A percentile compares a stretch with the other conserved stretches of the same genome.
These are phyloP conservation scores for Sparidentex hasta DNA, from an alignment of 2,797 vertebrate genomes.

Conservation along the genomic window DNA sequence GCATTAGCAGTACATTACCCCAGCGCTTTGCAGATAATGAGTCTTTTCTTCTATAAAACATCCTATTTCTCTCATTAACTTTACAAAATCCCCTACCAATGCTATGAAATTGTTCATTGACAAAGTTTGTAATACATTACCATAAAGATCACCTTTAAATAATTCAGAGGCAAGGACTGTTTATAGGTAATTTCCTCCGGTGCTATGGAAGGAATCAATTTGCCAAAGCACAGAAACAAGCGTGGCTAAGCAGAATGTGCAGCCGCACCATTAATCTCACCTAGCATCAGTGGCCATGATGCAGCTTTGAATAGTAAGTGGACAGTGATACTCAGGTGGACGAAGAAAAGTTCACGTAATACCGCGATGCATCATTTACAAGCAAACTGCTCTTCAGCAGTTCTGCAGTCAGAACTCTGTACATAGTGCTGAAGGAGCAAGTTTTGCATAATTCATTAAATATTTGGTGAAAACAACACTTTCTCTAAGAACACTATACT, in stretches of 20 bases:
- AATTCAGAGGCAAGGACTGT: constrained; percentile 38
- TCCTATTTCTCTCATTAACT: constrained; percentile 1
- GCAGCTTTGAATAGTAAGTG: constrained; percentile 21
- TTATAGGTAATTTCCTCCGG: constrained; percentile 34
- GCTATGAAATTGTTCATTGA: background rate
- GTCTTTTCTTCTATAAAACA: too few relatives aligned
- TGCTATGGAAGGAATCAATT: constrained; percentile 43
- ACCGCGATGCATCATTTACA: constrained; percentile 56
- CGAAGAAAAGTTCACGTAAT: constrained; percentile 45
- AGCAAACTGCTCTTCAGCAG: constrained; percentile 53
- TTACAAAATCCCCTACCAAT: constrained; percentile 10
- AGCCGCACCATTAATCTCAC: constrained; percentile 67
- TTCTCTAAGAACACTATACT: constrained; percentile 6
- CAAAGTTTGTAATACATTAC: constrained; percentile 47
- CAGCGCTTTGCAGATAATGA: too few relatives aligned
- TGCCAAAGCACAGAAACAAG: constrained; percentile 46
- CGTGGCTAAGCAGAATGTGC: constrained; percentile 46
- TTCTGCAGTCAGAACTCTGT: constrained; percentile 44
- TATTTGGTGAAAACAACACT: constrained; percentile 41
- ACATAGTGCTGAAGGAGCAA: constrained; percentile 56
- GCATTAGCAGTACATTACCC: too few relatives aligned
- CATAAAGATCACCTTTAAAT: constrained; percentile 40
- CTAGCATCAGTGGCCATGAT: constrained; percentile 46
- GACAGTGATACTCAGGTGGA: constrained; percentile 30
- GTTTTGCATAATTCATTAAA: constrained; percentile 54